Evolutionary conservation across 2,113 vertebrate genomes (phyloP).

Genomic region (Petroica traversi): DNA sequence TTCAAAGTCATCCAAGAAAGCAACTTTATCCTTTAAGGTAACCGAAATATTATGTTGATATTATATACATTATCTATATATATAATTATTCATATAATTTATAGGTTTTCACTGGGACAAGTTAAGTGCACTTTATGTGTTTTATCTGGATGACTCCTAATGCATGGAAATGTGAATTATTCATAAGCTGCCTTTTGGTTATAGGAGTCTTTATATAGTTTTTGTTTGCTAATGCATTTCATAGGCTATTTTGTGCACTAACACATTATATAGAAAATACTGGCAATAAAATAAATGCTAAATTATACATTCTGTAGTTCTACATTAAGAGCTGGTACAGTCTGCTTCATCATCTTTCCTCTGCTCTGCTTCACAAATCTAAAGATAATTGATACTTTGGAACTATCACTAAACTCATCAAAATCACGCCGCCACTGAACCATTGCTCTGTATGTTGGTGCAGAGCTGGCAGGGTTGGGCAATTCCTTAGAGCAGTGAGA

Average conservation of each 20-base stretch:
- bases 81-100: slow-evolving; percentile 56
- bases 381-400: slow-evolving; percentile 42
- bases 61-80: slow-evolving; percentile 45
- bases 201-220: slow-evolving; percentile 60
- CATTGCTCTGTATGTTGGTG: background rate
- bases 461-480: background rate
- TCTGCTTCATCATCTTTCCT: slow-evolving; percentile 44
- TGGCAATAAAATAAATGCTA: slow-evolving; percentile 66
- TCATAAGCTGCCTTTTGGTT: slow-evolving; percentile 55
- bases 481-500: background rate
- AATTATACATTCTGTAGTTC: slow-evolving; percentile 65
- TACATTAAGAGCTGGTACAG: slow-evolving; percentile 21
- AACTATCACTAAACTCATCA: background rate
- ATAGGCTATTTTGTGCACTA: slow-evolving; percentile 53
- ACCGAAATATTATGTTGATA: slow-evolving; percentile 37
- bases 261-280: slow-evolving; percentile 42
- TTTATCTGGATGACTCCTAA: slow-evolving; percentile 59
- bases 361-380: slow-evolving; percentile 56
- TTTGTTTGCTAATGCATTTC: slow-evolving; percentile 72
- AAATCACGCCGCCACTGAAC: background rate
- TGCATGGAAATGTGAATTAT: slow-evolving; percentile 70
- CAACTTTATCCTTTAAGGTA: slow-evolving; percentile 49
- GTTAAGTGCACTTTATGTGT: slow-evolving; percentile 50
- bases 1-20: slow-evolving; percentile 37
- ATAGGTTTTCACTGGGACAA: slow-evolving; percentile 45